Percentiles rank a stretch among this genome's conserved stretches.
phyloP scores from a whole-genome alignment of 2,797 vertebrate genomes.

The Uromys caudimaculatus region DNA sequence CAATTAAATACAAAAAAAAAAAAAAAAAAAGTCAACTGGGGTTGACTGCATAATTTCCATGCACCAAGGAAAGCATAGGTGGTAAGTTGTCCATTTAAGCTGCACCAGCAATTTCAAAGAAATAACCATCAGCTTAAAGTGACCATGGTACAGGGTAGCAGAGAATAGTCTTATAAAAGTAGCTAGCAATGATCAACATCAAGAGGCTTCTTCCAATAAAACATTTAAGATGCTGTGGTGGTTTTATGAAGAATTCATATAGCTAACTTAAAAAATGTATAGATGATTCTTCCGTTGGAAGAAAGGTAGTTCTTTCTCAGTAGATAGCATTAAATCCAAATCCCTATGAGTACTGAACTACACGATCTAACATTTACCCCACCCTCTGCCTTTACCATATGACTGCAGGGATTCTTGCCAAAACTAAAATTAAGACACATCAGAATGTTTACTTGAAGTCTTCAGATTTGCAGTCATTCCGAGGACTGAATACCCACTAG shows the following conservation, averaged over 20 bases:
- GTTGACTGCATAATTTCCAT: background rate
- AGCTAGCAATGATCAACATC: background rate
- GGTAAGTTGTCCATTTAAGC: background rate
- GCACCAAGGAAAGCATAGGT: background rate
- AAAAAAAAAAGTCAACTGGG: background rate
- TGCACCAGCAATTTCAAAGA: background rate
- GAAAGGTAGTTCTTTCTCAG: background rate
- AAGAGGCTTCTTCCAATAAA: background rate
- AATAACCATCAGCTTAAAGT: slow-evolving; percentile 3
- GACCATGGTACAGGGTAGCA: background rate
- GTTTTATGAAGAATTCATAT: background rate
- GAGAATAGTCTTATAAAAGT: background rate
- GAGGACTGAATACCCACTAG: background rate
- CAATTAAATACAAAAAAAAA: slow-evolving; percentile 36
- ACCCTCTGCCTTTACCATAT: background rate
- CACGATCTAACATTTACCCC: background rate
- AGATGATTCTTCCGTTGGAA: background rate
- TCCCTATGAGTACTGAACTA: background rate
- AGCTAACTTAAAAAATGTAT: background rate
- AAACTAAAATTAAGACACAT: slow-evolving; percentile 37
- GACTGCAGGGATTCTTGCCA: background rate
- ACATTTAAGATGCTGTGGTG: background rate
- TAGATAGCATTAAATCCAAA: slow-evolving; percentile 9
- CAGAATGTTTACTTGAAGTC: slow-evolving; percentile 13
- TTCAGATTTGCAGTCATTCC: slow-evolving; percentile 1